Evolutionary conservation across 2,888 invertebrate species (phyloP).

Genomic region (Microplitis manilae): DNA sequence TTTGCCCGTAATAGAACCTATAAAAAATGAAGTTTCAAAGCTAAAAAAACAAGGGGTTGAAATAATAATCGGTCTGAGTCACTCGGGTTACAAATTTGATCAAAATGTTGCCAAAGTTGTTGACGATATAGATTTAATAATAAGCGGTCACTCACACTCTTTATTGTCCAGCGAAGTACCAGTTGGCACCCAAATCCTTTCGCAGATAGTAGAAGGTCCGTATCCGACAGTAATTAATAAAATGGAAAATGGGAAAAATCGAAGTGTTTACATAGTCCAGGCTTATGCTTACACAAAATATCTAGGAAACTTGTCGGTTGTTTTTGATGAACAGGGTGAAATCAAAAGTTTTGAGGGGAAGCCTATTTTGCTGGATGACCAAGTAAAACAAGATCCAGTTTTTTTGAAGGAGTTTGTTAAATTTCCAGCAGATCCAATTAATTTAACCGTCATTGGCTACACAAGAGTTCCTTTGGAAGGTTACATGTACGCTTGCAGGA

Average conservation of each 20-base stretch:
- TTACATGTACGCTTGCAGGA: no score
- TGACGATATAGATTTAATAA: conserved; percentile 86
- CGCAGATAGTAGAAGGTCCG: conserved; percentile 80
- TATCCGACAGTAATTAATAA: conserved; percentile 79
- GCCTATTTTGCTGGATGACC: conserved; percentile 82
- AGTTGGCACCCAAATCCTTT: conserved; percentile 73
- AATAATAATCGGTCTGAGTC: conserved; percentile 90
- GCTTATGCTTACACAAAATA: conserved; percentile 94
- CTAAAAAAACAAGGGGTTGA: conserved; percentile 80
- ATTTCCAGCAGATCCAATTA: conserved; percentile 75
- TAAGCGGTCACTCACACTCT: conserved; percentile 94
- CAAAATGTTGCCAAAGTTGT: conserved; percentile 83
- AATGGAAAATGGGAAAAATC: conserved; percentile 79
- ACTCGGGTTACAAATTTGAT: conserved; percentile 87
- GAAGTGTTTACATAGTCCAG: conserved; percentile 87
- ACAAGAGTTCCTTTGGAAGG: no score
- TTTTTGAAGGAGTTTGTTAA: conserved; percentile 76
- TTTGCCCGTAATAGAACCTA: conserved; percentile 80
- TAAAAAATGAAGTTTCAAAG: conserved; percentile 78
- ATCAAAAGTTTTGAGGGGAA: conserved; percentile 79
- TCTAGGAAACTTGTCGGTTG: conserved; percentile 81
- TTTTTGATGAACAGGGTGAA: conserved; percentile 83
- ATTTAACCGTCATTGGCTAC: conserved; percentile 67
- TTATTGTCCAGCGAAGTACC: conserved; percentile 84
- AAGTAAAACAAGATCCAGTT: conserved; percentile 76